Conservation (phyloP, 64 coral and sea anemone genomes). For the Porites australiensis region DNA sequence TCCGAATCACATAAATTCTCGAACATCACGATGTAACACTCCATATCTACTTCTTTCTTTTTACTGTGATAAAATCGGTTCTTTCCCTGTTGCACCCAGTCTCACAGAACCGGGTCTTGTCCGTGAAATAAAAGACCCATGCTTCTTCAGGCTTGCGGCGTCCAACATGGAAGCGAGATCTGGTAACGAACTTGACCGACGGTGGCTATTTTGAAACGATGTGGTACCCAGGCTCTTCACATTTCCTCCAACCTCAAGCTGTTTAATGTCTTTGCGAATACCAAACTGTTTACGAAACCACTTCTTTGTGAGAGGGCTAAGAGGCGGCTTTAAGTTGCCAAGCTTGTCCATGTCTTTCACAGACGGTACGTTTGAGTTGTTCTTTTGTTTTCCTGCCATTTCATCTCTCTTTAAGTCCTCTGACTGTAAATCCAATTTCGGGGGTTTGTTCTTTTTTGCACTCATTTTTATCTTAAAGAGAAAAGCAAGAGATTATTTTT, state of each 20-base stretch:
- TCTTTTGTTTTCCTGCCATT: background rate
- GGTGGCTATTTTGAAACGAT: background rate
- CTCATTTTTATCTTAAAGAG: background rate
- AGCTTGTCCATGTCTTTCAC: background rate
- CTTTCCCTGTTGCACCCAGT: background rate
- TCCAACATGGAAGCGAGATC: slow-evolving; percentile 88
- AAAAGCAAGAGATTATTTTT: background rate
- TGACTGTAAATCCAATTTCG: background rate
- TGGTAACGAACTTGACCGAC: slow-evolving; percentile 88
- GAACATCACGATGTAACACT: too few species aligned
- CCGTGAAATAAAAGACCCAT: background rate
- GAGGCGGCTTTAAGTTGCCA: background rate
- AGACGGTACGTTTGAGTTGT: background rate
- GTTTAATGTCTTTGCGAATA: slow-evolving; percentile 45
- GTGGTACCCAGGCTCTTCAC: background rate
- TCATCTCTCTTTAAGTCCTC: background rate
- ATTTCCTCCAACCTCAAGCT: background rate
- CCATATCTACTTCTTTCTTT: background rate
- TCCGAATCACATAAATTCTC: too few species aligned
- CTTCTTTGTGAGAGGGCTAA: slow-evolving; percentile 77
- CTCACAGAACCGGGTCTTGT: background rate
- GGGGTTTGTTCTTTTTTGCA: slow-evolving; percentile 3
- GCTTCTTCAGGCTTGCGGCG: slow-evolving; percentile 63
- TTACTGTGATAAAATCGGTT: background rate
- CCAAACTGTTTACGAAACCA: slow-evolving; percentile 95